Evolutionary conservation across 2,888 invertebrate species (phyloP).

Genomic region (Mimumesa dahlbomi): DNA sequence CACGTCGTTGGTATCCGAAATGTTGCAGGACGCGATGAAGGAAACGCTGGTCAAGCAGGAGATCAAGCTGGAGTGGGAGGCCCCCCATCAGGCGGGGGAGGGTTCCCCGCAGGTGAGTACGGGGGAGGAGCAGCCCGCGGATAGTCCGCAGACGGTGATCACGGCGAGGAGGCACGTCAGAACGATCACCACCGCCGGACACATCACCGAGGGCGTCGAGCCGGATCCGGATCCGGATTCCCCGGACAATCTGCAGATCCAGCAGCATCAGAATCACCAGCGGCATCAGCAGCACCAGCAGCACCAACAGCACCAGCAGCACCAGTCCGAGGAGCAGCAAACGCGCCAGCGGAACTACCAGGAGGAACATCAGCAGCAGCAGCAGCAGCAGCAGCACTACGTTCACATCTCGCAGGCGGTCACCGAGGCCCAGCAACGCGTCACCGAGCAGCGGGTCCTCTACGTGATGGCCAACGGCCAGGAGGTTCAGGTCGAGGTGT

Average conservation of each 20-base stretch:
- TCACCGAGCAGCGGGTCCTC: slow-evolving; percentile 71
- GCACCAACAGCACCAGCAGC: slow-evolving; percentile 72
- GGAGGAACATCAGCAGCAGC: slow-evolving; percentile 76
- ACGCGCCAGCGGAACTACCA: slow-evolving; percentile 78
- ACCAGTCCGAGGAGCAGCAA: slow-evolving; percentile 60
- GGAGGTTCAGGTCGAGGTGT: slow-evolving; percentile 65
- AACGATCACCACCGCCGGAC: slow-evolving; percentile 84
- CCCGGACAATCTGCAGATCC: slow-evolving; percentile 69
- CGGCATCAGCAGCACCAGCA: slow-evolving; percentile 73
- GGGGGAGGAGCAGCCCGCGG: slow-evolving; percentile 64
- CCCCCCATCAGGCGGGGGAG: slow-evolving; percentile 66
- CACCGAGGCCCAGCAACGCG: slow-evolving; percentile 61
- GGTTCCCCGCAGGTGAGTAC: slow-evolving; percentile 63
- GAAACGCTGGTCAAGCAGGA: slow-evolving; percentile 75
- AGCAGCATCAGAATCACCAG: slow-evolving; percentile 75
- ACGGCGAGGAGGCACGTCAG: slow-evolving; percentile 83
- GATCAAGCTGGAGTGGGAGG: slow-evolving; percentile 76
- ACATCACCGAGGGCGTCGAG: slow-evolving; percentile 80
- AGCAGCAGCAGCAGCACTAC: slow-evolving; percentile 72
- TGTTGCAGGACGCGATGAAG: slow-evolving; percentile 78
- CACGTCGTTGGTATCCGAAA: too few species aligned
- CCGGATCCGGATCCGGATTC: slow-evolving; percentile 64
- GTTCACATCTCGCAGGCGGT: slow-evolving; percentile 68
- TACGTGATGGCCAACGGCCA: slow-evolving; percentile 71
- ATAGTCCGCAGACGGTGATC: slow-evolving; percentile 81